Evolutionary conservation across 2,888 invertebrate species (phyloP).

Genomic region (Pecten maximus): DNA sequence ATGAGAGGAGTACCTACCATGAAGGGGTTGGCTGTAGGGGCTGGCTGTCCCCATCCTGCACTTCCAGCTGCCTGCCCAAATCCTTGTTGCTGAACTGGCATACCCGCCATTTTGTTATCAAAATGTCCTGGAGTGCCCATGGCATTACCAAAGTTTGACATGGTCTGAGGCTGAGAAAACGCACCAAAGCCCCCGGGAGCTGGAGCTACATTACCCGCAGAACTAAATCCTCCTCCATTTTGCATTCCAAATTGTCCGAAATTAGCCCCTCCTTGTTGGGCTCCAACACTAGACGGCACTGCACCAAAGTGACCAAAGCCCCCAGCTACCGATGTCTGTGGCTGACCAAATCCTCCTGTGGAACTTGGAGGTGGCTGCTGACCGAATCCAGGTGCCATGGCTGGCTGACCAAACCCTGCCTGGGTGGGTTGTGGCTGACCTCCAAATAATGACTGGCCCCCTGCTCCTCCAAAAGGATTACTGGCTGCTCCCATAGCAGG

Average conservation of each 20-base stretch:
- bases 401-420: slow-evolving; percentile 49
- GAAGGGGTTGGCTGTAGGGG: slow-evolving; percentile 72
- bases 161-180: slow-evolving; percentile 46
- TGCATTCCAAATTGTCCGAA: slow-evolving; percentile 65
- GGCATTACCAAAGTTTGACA: slow-evolving; percentile 45
- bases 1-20: slow-evolving; percentile 73
- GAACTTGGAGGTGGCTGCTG: slow-evolving; percentile 3
- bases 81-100: slow-evolving; percentile 51
- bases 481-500: not conserved
- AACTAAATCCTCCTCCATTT: slow-evolving; percentile 71
- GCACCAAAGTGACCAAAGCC: slow-evolving; percentile 65
- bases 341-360: slow-evolving; percentile 43
- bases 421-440: slow-evolving; percentile 1
- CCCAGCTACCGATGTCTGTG: slow-evolving; percentile 46
- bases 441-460: slow-evolving; percentile 40
- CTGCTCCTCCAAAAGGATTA: slow-evolving; percentile 49
- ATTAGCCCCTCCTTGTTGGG: slow-evolving; percentile 31
- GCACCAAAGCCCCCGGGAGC: slow-evolving; percentile 55
- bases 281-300: slow-evolving; percentile 43
- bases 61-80: slow-evolving; percentile 54
- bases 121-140: slow-evolving; percentile 51
- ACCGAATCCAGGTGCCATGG: slow-evolving; percentile 38
- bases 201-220: slow-evolving; percentile 54
- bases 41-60: slow-evolving; percentile 60
- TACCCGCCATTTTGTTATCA: slow-evolving; percentile 53